Evolutionary conservation across 2,888 invertebrate genomes (phyloP).

Genomic region (Ferrisia virgata): DNA sequence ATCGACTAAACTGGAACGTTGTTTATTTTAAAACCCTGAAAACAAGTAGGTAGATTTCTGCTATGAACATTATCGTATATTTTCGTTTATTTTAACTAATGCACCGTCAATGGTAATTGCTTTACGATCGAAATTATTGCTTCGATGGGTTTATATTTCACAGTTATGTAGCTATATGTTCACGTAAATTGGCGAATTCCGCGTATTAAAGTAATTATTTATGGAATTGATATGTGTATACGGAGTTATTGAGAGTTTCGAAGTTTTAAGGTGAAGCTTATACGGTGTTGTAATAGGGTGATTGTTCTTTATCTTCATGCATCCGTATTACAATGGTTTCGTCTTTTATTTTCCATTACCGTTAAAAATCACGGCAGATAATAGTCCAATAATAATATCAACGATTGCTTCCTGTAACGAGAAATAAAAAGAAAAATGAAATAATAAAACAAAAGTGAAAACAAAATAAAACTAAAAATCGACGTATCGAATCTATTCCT

Average conservation of each 20-base stretch:
- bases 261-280: not conserved
- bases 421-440: no score
- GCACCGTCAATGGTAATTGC: conserved; percentile 40
- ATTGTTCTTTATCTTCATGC: no score
- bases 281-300: not conserved
- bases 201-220: conserved; percentile 13
- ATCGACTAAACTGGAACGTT: conserved; percentile 1
- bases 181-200: conserved; percentile 10
- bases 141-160: conserved; percentile 13
- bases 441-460: no score
- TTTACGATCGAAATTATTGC: conserved; percentile 41
- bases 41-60: conserved; percentile 2
- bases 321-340: not conserved
- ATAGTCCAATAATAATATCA: no score
- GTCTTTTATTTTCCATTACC: not conserved
- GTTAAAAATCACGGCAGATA: not conserved
- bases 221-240: not conserved
- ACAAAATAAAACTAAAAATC: no score
- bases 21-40: conserved; percentile 18
- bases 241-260: not conserved
- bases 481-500: no score
- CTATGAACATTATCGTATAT: conserved; percentile 43
- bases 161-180: conserved; percentile 24
- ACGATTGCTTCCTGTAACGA: no score
- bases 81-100: conserved; percentile 45